phyloP scores from a whole-genome alignment of 1,140 invertebrate genomes.

The Brachionus manjavacas region DNA sequence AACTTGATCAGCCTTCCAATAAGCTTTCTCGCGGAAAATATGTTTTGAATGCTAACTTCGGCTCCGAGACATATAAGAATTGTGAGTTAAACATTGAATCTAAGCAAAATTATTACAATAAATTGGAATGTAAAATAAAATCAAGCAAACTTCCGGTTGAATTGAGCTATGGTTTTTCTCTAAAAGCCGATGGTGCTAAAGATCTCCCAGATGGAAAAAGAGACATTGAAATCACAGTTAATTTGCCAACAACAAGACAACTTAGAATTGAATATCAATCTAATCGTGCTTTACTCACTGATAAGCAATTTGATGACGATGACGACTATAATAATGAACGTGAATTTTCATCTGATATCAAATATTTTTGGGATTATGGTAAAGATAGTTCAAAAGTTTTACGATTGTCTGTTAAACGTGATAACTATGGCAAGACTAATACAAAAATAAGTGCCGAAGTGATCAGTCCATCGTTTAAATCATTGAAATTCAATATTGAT shows the following conservation, averaged over 20 bases:
- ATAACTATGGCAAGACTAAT: slow-evolving; percentile 17
- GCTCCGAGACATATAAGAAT: neutral
- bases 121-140: slow-evolving; percentile 8
- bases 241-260: slow-evolving; percentile 4
- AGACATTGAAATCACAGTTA: neutral
- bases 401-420: neutral
- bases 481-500: slow-evolving; percentile 10
- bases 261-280: slow-evolving; percentile 27
- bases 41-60: neutral
- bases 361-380: neutral
- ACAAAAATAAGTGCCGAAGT: neutral
- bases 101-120: slow-evolving; percentile 1
- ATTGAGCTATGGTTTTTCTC: slow-evolving; percentile 19
- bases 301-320: slow-evolving; percentile 24
- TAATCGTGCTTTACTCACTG: neutral
- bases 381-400: neutral
- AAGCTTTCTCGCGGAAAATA: neutral
- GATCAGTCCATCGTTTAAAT: slow-evolving; percentile 10
- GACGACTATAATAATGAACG: slow-evolving; percentile 16
- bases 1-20: neutral
- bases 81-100: slow-evolving; percentile 39
- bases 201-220: neutral
- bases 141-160: slow-evolving; percentile 28
- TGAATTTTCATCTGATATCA: slow-evolving; percentile 1
- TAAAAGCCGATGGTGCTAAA: neutral